phyloP scores from a whole-genome alignment of 2,113 vertebrate species.

The Oncorhynchus keta region DNA sequence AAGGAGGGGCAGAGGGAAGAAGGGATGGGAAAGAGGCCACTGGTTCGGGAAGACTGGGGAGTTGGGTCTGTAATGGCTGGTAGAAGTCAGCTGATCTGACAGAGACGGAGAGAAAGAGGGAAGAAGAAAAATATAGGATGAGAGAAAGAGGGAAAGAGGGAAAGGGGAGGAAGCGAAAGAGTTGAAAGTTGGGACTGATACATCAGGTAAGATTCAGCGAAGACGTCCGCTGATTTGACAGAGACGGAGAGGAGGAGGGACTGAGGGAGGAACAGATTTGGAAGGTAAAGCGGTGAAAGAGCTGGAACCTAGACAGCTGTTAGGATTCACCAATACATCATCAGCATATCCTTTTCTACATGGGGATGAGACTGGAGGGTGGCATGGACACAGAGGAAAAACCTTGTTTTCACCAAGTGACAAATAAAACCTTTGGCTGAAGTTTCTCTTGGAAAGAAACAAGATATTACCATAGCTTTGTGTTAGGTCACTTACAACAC shows the following conservation, averaged over 20 bases:
- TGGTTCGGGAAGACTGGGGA: background rate
- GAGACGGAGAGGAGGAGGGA: background rate
- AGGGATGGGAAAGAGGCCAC: background rate
- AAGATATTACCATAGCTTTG: background rate
- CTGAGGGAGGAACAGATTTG: constrained; percentile 2
- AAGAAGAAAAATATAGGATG: background rate
- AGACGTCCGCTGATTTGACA: background rate
- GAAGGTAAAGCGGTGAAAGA: background rate
- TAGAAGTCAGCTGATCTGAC: background rate
- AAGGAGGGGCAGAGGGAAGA: background rate
- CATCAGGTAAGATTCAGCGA: background rate
- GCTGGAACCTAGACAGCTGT: no score
- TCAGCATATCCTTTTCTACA: no score
- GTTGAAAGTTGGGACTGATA: background rate
- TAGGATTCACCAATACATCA: no score
- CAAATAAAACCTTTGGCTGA: no score
- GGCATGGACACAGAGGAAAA: no score
- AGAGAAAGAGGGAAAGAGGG: background rate
- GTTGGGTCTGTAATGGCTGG: background rate
- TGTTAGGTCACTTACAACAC: no score
- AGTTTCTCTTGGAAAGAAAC: background rate
- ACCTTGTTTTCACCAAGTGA: no score
- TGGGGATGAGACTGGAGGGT: no score
- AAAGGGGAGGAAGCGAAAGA: background rate
- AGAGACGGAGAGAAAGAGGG: background rate